phyloP scores from a whole-genome alignment of 2,797 vertebrate genomes.

The Myoxocephalus aenaeus region DNA sequence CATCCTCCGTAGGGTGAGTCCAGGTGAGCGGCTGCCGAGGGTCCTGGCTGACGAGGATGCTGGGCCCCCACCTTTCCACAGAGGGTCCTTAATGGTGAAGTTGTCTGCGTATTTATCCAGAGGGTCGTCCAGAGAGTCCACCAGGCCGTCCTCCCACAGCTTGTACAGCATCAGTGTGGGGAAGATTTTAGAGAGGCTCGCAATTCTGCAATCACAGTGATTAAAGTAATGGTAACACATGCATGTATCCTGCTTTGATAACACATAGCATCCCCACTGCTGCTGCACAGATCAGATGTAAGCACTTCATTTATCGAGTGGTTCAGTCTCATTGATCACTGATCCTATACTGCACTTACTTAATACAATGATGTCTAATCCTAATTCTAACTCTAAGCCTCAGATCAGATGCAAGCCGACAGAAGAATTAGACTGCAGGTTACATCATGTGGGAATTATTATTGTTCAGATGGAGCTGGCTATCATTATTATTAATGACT shows the following conservation, averaged over 20 bases:
- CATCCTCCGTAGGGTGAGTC: conserved; percentile 92
- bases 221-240: conserved; percentile 13
- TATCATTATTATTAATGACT: background rate
- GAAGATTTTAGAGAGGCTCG: conserved; percentile 95
- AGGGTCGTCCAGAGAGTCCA: conserved; percentile 89
- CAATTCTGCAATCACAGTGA: conserved; percentile 83
- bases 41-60: conserved; percentile 62
- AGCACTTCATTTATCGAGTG: conserved; percentile 42
- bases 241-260: conserved; percentile 22
- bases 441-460: conserved; percentile 5
- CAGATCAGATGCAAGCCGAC: conserved; percentile 23
- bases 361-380: conserved; percentile 34
- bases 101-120: conserved; percentile 88
- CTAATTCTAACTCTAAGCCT: conserved; percentile 25
- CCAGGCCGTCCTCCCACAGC: conserved; percentile 91
- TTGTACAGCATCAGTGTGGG: conserved; percentile 94
- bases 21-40: conserved; percentile 71
- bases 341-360: conserved; percentile 1
- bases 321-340: conserved; percentile 30
- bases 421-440: conserved; percentile 20
- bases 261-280: background rate
- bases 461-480: conserved; percentile 2
- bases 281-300: conserved; percentile 16
- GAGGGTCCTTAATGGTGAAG: conserved; percentile 92
- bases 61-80: conserved; percentile 71